A percentile compares a stretch with the other conserved stretches of the same genome.
Conservation (phyloP, 30 jellyfish, hydroid and myxozoan genomes). For the Nemopilema nomurai region DNA sequence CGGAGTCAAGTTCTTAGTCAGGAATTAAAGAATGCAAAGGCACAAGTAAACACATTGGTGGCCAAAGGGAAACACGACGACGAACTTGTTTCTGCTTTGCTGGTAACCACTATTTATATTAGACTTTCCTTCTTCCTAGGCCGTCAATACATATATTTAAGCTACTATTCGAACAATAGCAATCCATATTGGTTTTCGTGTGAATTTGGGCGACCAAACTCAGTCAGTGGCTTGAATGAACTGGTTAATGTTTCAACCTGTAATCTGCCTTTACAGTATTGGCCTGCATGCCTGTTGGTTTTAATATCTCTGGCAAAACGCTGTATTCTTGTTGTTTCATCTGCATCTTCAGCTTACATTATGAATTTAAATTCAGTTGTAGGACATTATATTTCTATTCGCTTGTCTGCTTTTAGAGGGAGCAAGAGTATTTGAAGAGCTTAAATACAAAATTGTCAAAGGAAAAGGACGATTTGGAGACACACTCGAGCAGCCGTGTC, state of each 20-base stretch:
- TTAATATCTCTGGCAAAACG: too few species aligned
- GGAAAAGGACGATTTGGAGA: constrained; percentile 36
- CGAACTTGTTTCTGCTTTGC: constrained; percentile 85
- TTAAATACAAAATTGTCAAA: constrained; percentile 53
- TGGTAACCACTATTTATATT: constrained; percentile 39
- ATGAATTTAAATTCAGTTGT: background rate
- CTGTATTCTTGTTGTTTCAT: too few species aligned
- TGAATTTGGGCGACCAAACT: too few species aligned
- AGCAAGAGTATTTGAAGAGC: constrained; percentile 75
- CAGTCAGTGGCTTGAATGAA: too few species aligned
- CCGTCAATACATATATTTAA: too few species aligned
- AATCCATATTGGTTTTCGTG: too few species aligned
- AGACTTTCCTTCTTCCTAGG: background rate
- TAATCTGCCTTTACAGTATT: too few species aligned
- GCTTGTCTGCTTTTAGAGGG: constrained; percentile 50
- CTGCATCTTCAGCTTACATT: too few species aligned
- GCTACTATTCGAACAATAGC: too few species aligned
- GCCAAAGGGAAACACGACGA: constrained; percentile 96
- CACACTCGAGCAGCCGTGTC: constrained; percentile 60
- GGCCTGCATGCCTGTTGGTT: too few species aligned
- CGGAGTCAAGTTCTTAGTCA: constrained; percentile 77
- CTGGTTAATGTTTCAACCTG: too few species aligned
- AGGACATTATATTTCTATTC: background rate
- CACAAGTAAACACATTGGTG: constrained; percentile 63
- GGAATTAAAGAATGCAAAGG: constrained; percentile 74